A percentile compares a stretch with the other conserved stretches of the same genome.
phyloP scores from a whole-genome alignment of 2,113 vertebrate species.

The Boleophthalmus pectinirostris region DNA sequence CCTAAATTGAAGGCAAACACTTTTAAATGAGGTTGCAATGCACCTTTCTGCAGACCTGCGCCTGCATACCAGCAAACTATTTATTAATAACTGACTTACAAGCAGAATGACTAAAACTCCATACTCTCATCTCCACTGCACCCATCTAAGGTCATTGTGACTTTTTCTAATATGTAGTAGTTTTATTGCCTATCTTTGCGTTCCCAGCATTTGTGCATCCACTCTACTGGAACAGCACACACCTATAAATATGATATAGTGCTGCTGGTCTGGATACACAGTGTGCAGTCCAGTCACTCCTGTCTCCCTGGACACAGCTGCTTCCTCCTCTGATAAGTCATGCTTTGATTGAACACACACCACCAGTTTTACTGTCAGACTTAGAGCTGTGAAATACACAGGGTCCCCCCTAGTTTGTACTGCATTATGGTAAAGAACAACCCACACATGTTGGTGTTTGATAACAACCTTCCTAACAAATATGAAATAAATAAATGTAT shows the following conservation, averaged over 20 bases:
- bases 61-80: no score
- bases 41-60: no score
- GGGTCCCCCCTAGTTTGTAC: no score
- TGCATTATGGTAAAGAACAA: background rate
- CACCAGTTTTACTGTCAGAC: background rate
- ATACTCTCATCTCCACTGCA: conserved; percentile 20
- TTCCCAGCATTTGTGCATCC: conserved; percentile 61
- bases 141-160: conserved; percentile 64
- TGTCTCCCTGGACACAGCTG: conserved; percentile 59
- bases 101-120: conserved; percentile 1
- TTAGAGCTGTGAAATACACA: background rate
- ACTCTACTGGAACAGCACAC: conserved; percentile 15
- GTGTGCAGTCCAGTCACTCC: conserved; percentile 77
- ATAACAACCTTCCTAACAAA: no score
- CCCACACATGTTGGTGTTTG: no score
- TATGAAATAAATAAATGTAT: no score
- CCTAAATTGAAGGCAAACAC: no score
- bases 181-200: conserved; percentile 16
- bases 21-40: no score
- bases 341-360: background rate
- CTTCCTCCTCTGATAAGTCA: conserved; percentile 18
- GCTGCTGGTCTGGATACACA: conserved; percentile 35
- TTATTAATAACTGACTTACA: background rate
- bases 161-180: conserved; percentile 38
- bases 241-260: conserved; percentile 30